phyloP scores from a whole-genome alignment of 2,797 vertebrate genomes.

The Pelodytes ibericus region DNA sequence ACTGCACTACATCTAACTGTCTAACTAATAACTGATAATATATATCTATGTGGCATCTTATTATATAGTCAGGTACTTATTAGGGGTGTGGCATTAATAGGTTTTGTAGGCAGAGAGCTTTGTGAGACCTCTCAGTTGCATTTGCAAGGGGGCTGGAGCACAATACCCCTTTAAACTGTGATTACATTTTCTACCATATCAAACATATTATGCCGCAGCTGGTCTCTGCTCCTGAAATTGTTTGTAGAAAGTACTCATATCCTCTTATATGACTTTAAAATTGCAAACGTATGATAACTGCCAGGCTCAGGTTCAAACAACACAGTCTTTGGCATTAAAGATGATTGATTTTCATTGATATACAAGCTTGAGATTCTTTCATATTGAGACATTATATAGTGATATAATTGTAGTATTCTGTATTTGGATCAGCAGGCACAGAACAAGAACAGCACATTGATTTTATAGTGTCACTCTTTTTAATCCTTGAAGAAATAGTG shows the following conservation, averaged over 20 bases:
- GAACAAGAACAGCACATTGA: neutral
- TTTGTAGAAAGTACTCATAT: neutral
- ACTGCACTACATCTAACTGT: too few species aligned
- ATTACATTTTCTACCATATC: too few species aligned
- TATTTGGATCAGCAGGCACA: slow-evolving; percentile 25
- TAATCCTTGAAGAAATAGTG: slow-evolving; percentile 23
- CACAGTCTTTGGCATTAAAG: neutral
- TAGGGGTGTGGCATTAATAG: too few species aligned
- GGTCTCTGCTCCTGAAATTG: neutral
- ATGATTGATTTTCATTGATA: slow-evolving; percentile 22
- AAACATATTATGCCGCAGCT: neutral
- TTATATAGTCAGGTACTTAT: too few species aligned
- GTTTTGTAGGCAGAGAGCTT: too few species aligned
- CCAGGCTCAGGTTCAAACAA: neutral
- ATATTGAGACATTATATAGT: slow-evolving; percentile 20
- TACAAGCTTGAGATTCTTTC: neutral
- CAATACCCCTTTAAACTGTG: too few species aligned
- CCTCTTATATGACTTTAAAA: neutral
- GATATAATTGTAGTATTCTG: slow-evolving; percentile 13
- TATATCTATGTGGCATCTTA: too few species aligned
- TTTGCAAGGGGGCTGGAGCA: too few species aligned
- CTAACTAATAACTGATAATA: too few species aligned
- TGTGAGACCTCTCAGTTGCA: too few species aligned
- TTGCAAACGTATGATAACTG: slow-evolving; percentile 1
- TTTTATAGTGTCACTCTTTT: too few species aligned